phyloP scores from a whole-genome alignment of 2,888 invertebrate genomes.

The Phytoseiulus persimilis region DNA sequence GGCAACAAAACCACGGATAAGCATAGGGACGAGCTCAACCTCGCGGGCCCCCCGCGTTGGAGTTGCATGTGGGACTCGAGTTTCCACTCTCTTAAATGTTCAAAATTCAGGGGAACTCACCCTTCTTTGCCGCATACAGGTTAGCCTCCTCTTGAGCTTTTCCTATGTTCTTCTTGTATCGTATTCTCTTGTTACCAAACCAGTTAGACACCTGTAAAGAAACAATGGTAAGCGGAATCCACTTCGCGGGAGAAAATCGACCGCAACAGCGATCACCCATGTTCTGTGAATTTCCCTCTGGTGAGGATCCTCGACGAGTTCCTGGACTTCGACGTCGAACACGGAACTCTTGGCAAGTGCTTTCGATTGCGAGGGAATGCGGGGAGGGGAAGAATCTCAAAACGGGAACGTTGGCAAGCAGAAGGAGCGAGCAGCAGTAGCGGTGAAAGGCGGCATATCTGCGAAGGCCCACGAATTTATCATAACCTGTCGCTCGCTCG shows the following conservation, averaged over 20 bases:
- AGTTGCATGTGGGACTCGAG: too few relatives aligned
- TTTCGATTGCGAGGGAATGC: not conserved
- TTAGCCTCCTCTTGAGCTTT: slow-evolving; percentile 99
- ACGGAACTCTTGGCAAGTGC: not conserved
- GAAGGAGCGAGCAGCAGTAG: not conserved
- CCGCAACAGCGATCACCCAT: too few relatives aligned
- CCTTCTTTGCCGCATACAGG: slow-evolving; percentile 92
- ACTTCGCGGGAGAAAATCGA: not conserved
- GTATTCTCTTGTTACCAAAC: slow-evolving; percentile 98
- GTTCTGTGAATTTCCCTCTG: too few relatives aligned
- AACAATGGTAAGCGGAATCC: not conserved
- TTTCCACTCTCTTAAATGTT: not conserved
- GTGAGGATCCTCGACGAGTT: not conserved
- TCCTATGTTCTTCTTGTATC: slow-evolving; percentile 99
- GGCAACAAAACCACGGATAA: not conserved
- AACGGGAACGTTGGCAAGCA: not conserved
- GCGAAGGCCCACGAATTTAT: not conserved
- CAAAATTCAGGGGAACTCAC: not conserved
- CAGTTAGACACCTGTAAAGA: slow-evolving; percentile 81
- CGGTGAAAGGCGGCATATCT: slow-evolving; percentile 38
- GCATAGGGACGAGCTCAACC: not conserved
- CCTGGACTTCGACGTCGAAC: not conserved
- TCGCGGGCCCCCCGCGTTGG: too few relatives aligned
- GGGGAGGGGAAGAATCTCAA: not conserved
- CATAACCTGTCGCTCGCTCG: not conserved